phyloP scores from a whole-genome alignment of 2,888 invertebrate species.

The Sesamia inferens region DNA sequence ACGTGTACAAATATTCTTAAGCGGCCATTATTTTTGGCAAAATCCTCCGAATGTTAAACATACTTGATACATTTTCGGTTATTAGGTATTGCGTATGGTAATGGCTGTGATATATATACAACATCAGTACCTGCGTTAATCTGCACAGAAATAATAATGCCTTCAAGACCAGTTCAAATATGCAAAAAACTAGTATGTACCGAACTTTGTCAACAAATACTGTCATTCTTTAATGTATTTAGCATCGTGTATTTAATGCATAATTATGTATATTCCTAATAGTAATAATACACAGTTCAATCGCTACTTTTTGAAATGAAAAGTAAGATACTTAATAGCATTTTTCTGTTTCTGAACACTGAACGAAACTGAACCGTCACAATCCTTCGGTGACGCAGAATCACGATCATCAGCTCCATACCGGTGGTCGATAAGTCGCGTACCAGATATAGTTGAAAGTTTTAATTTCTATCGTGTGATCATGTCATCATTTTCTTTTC shows the following conservation, averaged over 20 bases:
- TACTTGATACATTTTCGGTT: not conserved
- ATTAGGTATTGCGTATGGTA: not conserved
- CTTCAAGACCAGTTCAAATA: not conserved
- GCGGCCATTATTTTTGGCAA: constrained; percentile 1
- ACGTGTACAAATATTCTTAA: fast-evolving
- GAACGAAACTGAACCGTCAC: too few species aligned
- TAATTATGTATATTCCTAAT: constrained; percentile 2
- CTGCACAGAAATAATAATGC: not conserved
- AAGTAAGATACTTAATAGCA: too few species aligned
- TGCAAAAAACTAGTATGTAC: constrained; percentile 17
- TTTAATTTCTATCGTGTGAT: not conserved
- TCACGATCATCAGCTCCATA: not conserved
- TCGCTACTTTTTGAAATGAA: not conserved
- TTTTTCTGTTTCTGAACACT: too few species aligned
- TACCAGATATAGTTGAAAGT: not conserved
- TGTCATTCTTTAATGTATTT: constrained; percentile 8
- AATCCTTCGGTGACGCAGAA: not conserved
- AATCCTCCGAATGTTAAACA: not conserved
- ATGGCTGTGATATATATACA: too few species aligned
- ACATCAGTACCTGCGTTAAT: not conserved
- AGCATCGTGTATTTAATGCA: constrained; percentile 18
- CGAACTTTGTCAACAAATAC: constrained; percentile 2
- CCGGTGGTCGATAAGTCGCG: not conserved
- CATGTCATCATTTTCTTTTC: not conserved
- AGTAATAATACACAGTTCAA: constrained; percentile 16